Percentiles rank a stretch among this genome's conserved stretches.
Evolutionary conservation across 2,888 invertebrate species (phyloP).

Genomic region (Choreutis nemorana): DNA sequence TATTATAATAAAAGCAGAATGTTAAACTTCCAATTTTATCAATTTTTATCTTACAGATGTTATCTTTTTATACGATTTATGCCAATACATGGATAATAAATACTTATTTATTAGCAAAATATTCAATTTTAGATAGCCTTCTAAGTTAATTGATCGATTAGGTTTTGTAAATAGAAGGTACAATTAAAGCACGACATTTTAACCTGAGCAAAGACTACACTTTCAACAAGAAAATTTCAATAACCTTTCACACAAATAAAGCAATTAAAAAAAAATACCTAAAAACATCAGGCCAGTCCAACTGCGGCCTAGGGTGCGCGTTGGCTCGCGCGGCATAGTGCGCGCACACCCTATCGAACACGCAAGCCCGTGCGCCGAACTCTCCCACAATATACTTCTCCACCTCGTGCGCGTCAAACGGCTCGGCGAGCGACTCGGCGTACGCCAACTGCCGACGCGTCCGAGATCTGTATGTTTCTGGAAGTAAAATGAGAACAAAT

Average conservation of each 20-base stretch:
- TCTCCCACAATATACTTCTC: constrained; percentile 81
- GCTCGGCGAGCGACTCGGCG: constrained; percentile 23
- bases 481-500: constrained; percentile 19
- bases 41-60: too few species aligned
- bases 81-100: too few species aligned
- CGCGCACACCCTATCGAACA: constrained; percentile 80
- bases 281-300: constrained; percentile 81
- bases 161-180: too few species aligned
- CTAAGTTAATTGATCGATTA: too few species aligned
- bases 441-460: constrained; percentile 61
- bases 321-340: constrained; percentile 71
- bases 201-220: too few species aligned
- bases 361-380: constrained; percentile 79
- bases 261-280: constrained; percentile 72
- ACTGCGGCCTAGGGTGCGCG: constrained; percentile 42
- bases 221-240: too few species aligned
- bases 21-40: too few species aligned
- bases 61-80: too few species aligned
- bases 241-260: constrained; percentile 4
- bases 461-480: constrained; percentile 77
- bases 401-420: constrained; percentile 72
- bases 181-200: too few species aligned
- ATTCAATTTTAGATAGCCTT: too few species aligned
- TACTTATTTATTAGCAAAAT: too few species aligned
- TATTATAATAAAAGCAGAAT: too few species aligned